Base-by-base conservation (phyloP, 2,888 invertebrate genomes). In the Zhuqinia jingwanae region DNA sequence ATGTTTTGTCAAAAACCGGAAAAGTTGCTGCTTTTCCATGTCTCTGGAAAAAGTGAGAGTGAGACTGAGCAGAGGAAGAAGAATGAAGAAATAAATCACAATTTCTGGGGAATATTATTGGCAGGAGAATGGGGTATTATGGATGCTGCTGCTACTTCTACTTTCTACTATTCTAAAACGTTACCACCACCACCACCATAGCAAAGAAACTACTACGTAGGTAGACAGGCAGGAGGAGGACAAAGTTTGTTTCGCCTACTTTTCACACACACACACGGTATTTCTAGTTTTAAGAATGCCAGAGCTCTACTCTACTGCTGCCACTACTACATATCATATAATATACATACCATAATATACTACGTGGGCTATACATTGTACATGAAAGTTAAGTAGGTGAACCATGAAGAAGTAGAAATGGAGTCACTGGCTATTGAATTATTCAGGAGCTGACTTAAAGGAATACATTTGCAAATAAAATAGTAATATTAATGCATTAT, bases 31-130 rank as follows among this genome's bases (percentile, higher is more conserved):
- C n/a, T n/a, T n/a, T n/a, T n/a, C n/a, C n/a, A n/a, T n/a, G n/a
- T n/a, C n/a, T n/a, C n/a, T n/a, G n/a, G n/a, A n/a, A n/a, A n/a
- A n/a, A n/a, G n/a, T n/a, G n/a, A n/a, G n/a, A 36, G 10, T n/a
- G 27, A 58, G 27, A 56, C 36, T 81, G n/a, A n/a, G 36, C 60
- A 83, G 15, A 65, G 17, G 13, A 36, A 45, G 17, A 22, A 22
- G 58, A 82, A 60, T 73, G 81, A 73, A 76, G 81, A 73, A 76
- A 83, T 83, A 83, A 75, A 83, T 83, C 82, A 76, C 82, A 83
- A 83, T 83, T 83, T 65, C 81, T 25, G 1, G 6, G 20, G 42
- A 79, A 79, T 79, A 80, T 53, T 80, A 80, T 70, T 80, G 53
- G 80, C 53, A 36, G 53, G 15, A 15, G 30, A 36, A 17, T 53